Percentiles rank a stretch among this genome's conserved stretches.
phyloP scores from a whole-genome alignment of 2,113 vertebrate genomes.

The Python bivittatus region DNA sequence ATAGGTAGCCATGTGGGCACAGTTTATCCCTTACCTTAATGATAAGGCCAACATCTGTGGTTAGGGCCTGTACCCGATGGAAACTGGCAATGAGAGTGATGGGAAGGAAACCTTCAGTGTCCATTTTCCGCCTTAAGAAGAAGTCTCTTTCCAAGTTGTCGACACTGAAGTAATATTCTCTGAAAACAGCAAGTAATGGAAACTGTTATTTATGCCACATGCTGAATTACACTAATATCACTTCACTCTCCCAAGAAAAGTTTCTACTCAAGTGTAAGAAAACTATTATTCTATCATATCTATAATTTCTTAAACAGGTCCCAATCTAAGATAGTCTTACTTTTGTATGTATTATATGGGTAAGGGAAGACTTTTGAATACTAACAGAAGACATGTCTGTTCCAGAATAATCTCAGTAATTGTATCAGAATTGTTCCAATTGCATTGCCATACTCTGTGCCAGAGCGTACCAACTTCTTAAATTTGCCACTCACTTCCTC shows the following conservation, averaged over 20 bases:
- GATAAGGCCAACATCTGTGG: slow-evolving; percentile 91
- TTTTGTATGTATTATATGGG: not conserved
- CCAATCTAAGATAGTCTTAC: not conserved
- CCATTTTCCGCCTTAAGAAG: slow-evolving; percentile 96
- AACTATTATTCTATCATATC: not conserved
- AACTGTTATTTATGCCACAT: not conserved
- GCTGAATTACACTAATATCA: not conserved
- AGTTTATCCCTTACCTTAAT: slow-evolving; percentile 76
- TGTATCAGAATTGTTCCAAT: not conserved
- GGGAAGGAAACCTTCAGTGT: slow-evolving; percentile 90
- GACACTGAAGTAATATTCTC: slow-evolving; percentile 98
- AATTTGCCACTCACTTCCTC: not conserved
- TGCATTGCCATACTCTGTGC: not conserved
- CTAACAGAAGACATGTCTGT: not conserved
- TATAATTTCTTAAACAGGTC: not conserved
- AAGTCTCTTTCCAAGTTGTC: slow-evolving; percentile 97
- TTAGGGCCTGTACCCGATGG: slow-evolving; percentile 94
- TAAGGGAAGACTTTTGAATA: not conserved
- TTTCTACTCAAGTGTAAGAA: not conserved
- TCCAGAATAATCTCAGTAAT: not conserved
- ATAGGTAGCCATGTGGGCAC: not conserved
- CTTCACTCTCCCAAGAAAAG: not conserved
- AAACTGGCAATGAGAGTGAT: slow-evolving; percentile 92
- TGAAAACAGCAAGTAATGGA: slow-evolving; percentile 37
- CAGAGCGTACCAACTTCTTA: not conserved